Evolutionary conservation across 2,888 invertebrate species (phyloP).

Genomic region (Lampropteryx suffumata): DNA sequence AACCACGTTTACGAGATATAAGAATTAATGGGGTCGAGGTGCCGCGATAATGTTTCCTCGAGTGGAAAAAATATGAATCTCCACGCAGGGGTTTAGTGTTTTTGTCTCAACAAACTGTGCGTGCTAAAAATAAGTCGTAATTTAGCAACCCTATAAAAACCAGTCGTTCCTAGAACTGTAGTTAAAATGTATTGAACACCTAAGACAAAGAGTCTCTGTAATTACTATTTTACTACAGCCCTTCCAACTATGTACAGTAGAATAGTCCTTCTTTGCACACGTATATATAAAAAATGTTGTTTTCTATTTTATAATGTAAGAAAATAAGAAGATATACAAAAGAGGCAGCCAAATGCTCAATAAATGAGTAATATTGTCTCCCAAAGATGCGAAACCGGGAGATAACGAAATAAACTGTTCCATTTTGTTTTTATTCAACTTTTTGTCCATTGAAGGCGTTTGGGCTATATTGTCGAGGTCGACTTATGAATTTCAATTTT

Average conservation of each 20-base stretch:
- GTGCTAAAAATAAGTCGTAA: not conserved
- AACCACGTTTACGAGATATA: slow-evolving; percentile 11
- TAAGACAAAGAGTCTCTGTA: no score
- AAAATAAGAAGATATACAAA: not conserved
- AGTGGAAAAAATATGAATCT: slow-evolving; percentile 3
- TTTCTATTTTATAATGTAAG: no score
- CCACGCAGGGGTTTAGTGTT: not conserved
- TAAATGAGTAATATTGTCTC: slow-evolving; percentile 11
- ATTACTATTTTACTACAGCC: no score
- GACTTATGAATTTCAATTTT: slow-evolving; percentile 12
- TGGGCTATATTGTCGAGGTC: slow-evolving; percentile 3
- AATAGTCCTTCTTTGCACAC: no score
- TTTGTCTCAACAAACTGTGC: not conserved
- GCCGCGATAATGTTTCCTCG: not conserved
- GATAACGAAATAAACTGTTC: slow-evolving; percentile 39
- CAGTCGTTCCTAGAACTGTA: no score
- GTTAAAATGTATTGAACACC: no score
- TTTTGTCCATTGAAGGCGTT: slow-evolving; percentile 23
- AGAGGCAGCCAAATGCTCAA: not conserved
- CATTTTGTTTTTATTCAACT: slow-evolving; percentile 36
- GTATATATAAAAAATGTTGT: no score
- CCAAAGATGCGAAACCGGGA: slow-evolving; percentile 7
- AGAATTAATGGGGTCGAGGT: slow-evolving; percentile 13
- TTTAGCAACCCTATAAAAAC: not conserved
- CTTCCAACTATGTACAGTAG: no score